Evolutionary conservation across 2,797 vertebrate species (phyloP).

Genomic region (Poeciliopsis gracilis): DNA sequence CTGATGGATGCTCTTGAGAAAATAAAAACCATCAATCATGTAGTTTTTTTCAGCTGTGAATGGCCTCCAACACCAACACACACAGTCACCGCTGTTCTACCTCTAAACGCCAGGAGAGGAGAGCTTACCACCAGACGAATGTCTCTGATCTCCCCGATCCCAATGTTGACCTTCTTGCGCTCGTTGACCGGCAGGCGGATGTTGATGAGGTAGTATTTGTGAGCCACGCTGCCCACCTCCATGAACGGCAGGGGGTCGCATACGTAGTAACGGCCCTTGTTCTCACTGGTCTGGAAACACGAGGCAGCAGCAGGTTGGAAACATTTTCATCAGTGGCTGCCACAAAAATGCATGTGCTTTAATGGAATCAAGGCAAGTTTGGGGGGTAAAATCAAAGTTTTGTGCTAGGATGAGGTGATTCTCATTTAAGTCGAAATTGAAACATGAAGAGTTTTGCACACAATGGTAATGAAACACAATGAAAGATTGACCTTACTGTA

Average conservation of each 20-base stretch:
- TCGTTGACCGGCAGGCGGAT: slow-evolving; percentile 93
- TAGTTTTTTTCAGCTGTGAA: neutral
- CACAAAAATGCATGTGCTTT: too few species aligned
- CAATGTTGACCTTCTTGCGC: slow-evolving; percentile 89
- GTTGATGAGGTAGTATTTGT: slow-evolving; percentile 97
- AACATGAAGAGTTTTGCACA: too few species aligned
- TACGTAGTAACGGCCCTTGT: slow-evolving; percentile 92
- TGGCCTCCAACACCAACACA: neutral
- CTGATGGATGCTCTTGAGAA: slow-evolving; percentile 91
- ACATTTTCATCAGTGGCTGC: neutral
- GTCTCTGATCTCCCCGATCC: slow-evolving; percentile 95
- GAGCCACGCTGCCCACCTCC: slow-evolving; percentile 94
- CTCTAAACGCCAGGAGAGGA: neutral
- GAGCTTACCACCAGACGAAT: slow-evolving; percentile 90
- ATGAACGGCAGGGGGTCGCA: slow-evolving; percentile 94
- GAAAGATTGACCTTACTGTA: neutral
- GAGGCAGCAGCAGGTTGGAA: slow-evolving; percentile 2
- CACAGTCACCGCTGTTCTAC: neutral
- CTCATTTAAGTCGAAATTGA: too few species aligned
- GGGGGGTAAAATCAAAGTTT: accelerated
- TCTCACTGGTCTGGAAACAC: slow-evolving; percentile 82
- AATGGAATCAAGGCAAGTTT: too few species aligned
- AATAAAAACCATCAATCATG: neutral
- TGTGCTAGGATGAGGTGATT: too few species aligned
- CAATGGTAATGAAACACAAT: neutral